A percentile compares a stretch with the other conserved stretches of the same genome.
Evolutionary conservation across 1,140 invertebrate genomes (phyloP).

Genomic region (Lepeophtheirus salmonis): DNA sequence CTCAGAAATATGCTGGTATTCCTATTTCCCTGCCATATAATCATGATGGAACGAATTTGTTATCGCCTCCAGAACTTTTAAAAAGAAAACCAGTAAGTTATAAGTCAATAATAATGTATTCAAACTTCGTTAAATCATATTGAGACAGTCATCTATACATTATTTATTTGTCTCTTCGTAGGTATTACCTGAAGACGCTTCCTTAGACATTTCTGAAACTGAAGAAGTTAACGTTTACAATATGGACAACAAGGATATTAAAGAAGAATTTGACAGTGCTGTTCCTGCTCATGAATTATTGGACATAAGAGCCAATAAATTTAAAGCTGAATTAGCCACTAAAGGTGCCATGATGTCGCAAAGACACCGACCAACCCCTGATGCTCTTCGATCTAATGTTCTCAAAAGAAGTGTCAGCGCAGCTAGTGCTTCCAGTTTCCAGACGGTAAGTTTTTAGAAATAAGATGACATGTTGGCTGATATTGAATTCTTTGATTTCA

Average conservation of each 20-base stretch:
- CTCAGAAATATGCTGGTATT: slow-evolving; percentile 63
- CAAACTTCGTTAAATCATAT: background rate
- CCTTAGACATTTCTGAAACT: slow-evolving; percentile 1
- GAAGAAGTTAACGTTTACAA: background rate
- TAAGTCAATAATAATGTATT: background rate
- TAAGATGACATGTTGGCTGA: background rate
- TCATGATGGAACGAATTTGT: slow-evolving; percentile 19
- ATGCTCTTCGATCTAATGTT: slow-evolving; percentile 25
- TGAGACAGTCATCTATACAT: too few species aligned
- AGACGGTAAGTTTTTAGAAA: slow-evolving; percentile 8
- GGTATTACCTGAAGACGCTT: slow-evolving; percentile 2
- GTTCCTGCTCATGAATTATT: slow-evolving; percentile 62
- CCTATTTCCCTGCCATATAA: slow-evolving; percentile 61
- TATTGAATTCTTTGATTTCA: background rate
- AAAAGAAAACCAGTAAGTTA: slow-evolving; percentile 20
- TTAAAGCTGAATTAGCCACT: slow-evolving; percentile 64
- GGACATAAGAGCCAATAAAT: slow-evolving; percentile 65
- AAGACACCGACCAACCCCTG: slow-evolving; percentile 33
- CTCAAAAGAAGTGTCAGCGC: slow-evolving; percentile 21
- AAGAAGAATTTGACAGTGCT: slow-evolving; percentile 62
- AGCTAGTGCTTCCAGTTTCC: slow-evolving; percentile 10
- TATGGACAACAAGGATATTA: slow-evolving; percentile 29
- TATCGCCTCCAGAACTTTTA: slow-evolving; percentile 15
- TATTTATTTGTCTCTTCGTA: background rate
- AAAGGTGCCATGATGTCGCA: slow-evolving; percentile 36